Conservation (phyloP, 2,888 invertebrate genomes). For the Drosophila infuscata region DNA sequence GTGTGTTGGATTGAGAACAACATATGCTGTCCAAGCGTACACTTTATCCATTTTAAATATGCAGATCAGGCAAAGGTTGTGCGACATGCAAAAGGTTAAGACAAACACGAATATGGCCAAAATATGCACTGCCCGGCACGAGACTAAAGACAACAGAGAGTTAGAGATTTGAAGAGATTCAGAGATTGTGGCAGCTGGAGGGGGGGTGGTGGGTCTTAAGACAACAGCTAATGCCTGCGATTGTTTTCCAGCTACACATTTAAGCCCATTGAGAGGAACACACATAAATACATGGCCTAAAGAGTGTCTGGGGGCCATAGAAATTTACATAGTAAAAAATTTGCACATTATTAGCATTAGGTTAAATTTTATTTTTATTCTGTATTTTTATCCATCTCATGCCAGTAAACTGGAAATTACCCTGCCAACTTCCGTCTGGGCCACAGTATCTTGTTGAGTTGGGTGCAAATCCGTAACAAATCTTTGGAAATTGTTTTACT, state of each 20-base stretch:
- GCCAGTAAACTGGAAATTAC: slow-evolving; percentile 14
- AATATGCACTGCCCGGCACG: slow-evolving; percentile 30
- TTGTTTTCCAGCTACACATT: slow-evolving; percentile 21
- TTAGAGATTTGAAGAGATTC: not conserved
- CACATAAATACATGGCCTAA: slow-evolving; percentile 42
- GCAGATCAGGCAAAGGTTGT: slow-evolving; percentile 68
- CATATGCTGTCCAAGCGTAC: slow-evolving; percentile 55
- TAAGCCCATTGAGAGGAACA: slow-evolving; percentile 37
- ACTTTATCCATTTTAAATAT: slow-evolving; percentile 65
- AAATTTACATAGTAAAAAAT: slow-evolving; percentile 40
- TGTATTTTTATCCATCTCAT: slow-evolving; percentile 7
- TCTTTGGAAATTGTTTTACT: slow-evolving; percentile 70
- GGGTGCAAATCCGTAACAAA: slow-evolving; percentile 71
- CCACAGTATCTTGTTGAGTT: slow-evolving; percentile 42
- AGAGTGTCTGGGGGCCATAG: slow-evolving; percentile 52
- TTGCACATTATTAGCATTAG: slow-evolving; percentile 74
- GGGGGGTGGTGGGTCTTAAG: not conserved
- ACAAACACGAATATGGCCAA: slow-evolving; percentile 55
- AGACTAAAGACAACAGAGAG: not conserved
- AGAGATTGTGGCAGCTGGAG: not conserved
- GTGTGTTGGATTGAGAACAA: slow-evolving; percentile 26
- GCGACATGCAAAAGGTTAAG: slow-evolving; percentile 59
- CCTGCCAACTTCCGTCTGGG: not conserved
- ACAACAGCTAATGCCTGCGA: slow-evolving; percentile 41
- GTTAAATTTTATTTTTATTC: slow-evolving; percentile 60